Evolutionary conservation across 2,888 invertebrate genomes (phyloP), one percentile per base, ranked within the genome.

Genomic region (Corythucha ciliata): DNA sequence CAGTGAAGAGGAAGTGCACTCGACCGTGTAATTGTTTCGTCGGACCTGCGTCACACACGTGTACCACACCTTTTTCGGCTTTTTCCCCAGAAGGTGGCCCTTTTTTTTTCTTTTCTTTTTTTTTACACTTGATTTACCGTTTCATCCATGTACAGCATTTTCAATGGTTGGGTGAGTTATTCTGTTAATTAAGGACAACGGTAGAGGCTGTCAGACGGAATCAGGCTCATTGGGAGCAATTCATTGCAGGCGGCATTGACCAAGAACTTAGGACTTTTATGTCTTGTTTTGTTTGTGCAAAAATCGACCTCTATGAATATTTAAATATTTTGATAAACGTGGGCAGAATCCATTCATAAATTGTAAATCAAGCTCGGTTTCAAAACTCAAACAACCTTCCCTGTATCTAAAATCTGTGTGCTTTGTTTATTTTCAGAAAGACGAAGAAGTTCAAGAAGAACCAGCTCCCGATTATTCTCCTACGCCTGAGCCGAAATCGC

Each of bases 401-500:
- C 8, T 29, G 8, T 29, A 10, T n/a, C 8, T 10, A 29, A 29
- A 29, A 29, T 10, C n/a, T n/a, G 29, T 29, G 8, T n/a, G 29
- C n/a, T 10, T 29, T 29, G 14, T 39, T 39, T 16, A 4, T 26
- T 39, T 20, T 20, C 51, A 51, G 46, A 52, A 55, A 48, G 45
- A 55, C 18, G 56, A 57, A 33, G 52, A 55, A 16, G 54, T 55
- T 27, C 39, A 54, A 41, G 53, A 56, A 22, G 62, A 62, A 40
- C 62, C 63, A 10, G 57, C 59, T 4, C 62, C 63, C 3, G 62
- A 75, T 73, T 61, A 75, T 74, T 39, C 75, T 70, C 59, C 74
- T 72, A 58, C 72, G 70, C 67, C 74, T 52, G 44, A 74, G 74
- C 51, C 73, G 72, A 39, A 72, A 72, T 63, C 70, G 70, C 25